Conservation (phyloP, 2,797 vertebrate species). For the Mastacembelus armatus region DNA sequence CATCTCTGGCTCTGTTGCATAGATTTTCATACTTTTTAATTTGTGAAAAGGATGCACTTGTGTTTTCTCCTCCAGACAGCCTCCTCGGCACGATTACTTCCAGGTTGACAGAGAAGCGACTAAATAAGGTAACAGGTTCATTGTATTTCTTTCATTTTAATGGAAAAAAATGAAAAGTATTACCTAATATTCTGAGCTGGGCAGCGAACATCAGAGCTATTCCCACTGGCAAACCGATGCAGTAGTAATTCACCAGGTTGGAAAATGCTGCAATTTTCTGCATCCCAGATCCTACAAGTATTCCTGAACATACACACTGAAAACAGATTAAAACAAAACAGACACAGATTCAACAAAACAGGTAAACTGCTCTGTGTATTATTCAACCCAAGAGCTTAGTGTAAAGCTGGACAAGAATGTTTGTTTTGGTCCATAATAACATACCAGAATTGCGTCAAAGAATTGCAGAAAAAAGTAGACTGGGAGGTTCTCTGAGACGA, state of each 20-base stretch:
- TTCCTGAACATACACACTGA: constrained; percentile 89
- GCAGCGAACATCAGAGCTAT: constrained; percentile 89
- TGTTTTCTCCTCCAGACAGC: no score
- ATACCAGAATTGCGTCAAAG: constrained; percentile 87
- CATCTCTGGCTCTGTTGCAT: no score
- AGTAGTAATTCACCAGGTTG: constrained; percentile 90
- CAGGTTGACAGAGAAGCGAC: no score
- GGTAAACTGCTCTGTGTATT: constrained; percentile 1
- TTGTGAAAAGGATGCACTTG: no score
- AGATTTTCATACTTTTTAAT: no score
- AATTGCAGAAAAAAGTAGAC: constrained; percentile 85
- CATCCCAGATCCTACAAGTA: constrained; percentile 90
- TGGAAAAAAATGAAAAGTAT: background rate
- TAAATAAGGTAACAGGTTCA: background rate
- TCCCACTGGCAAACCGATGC: constrained; percentile 87
- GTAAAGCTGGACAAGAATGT: constrained; percentile 12
- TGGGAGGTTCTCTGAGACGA: constrained; percentile 83
- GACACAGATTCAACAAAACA: background rate
- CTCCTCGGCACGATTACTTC: no score
- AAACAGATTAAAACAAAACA: constrained; percentile 20
- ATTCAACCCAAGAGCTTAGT: background rate
- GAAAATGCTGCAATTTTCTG: constrained; percentile 92
- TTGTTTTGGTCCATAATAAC: constrained; percentile 27
- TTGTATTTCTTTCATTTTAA: background rate
- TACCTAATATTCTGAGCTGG: constrained; percentile 88